Percentiles rank a stretch among this genome's conserved stretches.
Evolutionary conservation across 2,797 vertebrate species (phyloP).

Genomic region (Brotogeris chrysoptera): DNA sequence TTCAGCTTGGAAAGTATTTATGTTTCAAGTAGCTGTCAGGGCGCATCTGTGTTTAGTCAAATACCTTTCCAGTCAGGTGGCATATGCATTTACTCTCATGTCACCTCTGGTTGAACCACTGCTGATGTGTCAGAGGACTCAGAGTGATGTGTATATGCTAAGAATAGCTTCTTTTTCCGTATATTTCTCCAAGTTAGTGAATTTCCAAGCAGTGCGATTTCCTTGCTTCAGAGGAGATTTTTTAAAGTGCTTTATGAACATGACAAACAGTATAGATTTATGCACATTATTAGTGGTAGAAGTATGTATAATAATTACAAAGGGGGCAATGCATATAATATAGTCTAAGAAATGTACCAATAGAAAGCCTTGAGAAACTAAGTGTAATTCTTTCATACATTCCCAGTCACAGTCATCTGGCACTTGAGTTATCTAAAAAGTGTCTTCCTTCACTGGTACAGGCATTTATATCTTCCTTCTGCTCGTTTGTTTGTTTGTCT

Average conservation of each 20-base stretch:
- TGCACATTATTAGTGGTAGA: neutral
- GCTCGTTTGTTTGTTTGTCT: neutral
- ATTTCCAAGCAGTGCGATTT: neutral
- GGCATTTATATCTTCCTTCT: neutral
- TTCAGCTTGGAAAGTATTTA: constrained; percentile 35
- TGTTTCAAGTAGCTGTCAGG: constrained; percentile 52
- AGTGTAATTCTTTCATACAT: neutral
- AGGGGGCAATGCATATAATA: neutral
- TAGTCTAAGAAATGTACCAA: neutral
- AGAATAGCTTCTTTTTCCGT: constrained; percentile 16
- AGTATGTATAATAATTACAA: constrained; percentile 22
- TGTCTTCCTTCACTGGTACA: constrained; percentile 18
- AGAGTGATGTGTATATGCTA: constrained; percentile 6
- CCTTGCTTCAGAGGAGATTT: neutral
- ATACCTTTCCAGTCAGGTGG: constrained; percentile 37
- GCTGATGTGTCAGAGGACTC: neutral
- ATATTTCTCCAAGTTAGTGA: neutral
- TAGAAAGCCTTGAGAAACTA: constrained; percentile 47
- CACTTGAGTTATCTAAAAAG: constrained; percentile 28
- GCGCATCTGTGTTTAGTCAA: constrained; percentile 32
- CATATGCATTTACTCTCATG: constrained; percentile 36
- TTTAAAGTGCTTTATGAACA: neutral
- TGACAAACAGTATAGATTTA: constrained; percentile 24
- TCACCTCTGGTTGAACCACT: constrained; percentile 41
- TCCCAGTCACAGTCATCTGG: neutral